Evolutionary conservation across 2,113 vertebrate species (phyloP).

Genomic region (Alectura lathami): DNA sequence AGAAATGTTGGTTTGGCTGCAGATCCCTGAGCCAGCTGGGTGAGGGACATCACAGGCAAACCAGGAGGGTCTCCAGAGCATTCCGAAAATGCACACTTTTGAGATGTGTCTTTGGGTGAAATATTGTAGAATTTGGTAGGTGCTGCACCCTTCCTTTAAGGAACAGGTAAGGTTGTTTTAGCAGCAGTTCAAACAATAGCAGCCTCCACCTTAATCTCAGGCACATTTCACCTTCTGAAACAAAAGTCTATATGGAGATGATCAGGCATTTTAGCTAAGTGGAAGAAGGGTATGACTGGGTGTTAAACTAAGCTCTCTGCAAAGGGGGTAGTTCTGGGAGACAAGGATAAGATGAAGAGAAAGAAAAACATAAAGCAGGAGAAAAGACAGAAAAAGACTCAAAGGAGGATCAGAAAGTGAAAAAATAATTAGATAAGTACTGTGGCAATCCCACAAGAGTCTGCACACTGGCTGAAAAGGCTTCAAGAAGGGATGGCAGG

Average conservation of each 20-base stretch:
- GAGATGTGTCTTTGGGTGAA: not conserved
- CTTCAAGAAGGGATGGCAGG: not conserved
- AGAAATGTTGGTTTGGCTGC: not conserved
- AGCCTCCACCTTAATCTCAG: not conserved
- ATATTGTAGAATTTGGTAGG: not conserved
- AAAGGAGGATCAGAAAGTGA: not conserved
- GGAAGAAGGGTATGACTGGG: not conserved
- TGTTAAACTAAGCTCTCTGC: not conserved
- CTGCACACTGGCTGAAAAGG: not conserved
- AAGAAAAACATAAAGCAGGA: not conserved
- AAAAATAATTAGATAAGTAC: not conserved
- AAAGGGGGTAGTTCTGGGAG: not conserved
- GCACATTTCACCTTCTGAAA: not conserved
- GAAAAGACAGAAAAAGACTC: not conserved
- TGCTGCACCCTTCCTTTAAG: not conserved
- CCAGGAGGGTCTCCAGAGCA: not conserved
- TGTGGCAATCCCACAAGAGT: not conserved
- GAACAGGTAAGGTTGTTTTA: not conserved
- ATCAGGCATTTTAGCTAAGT: not conserved
- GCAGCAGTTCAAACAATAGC: not conserved
- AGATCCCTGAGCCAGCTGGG: not conserved
- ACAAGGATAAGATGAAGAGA: not conserved
- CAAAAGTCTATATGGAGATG: not conserved
- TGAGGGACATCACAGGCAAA: not conserved
- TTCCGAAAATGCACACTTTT: not conserved